Evolutionary conservation across 2,888 invertebrate genomes (phyloP), one percentile per base, ranked within the genome.

Genomic region (Sinohyriopsis cumingii): DNA sequence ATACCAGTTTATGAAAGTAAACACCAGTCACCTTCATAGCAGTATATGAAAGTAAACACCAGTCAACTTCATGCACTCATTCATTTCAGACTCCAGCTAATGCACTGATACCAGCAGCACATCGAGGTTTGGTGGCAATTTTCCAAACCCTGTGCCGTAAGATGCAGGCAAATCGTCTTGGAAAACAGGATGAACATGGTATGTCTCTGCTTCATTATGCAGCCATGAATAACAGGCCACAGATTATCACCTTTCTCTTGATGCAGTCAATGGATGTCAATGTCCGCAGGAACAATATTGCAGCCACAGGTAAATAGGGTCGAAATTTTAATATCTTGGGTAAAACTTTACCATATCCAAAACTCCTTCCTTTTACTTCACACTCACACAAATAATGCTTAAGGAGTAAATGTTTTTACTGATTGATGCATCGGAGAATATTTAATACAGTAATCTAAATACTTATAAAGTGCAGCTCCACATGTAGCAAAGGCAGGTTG

Each of bases 181-280:
- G 82, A 56, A 90, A 90, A 71, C 88, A 87, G 67, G 89, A 90
- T 77, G 89, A 90, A 67, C 79, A 82, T 53, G 90, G 90, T 2
- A 69, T 89, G 60, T 86, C 88, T 7, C 79, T 89, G 54, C 80
- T 90, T 19, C 90, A 90, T 70, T 83, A 89, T 65, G 90, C 90
- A 0, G 89, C 90, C 63, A 87, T 89, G 77, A 81, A 87, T 81
- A 90, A 89, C 77, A 82, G 85, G 1, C 88, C 89, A 1, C 84
- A 89, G 68, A 84, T 90, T 66, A 88, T 90, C 28, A 85, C 86
- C 19, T 74, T 82, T 59, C 78, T 90, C 20, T 78, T 90, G n/a
- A 79, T 86, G 33, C 86, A 87, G 76, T 84, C 86, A 5, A 83
- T 89, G 80, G 90, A 90, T 72, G 83, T 90, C n/a, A 89, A 89